Base-by-base conservation (phyloP, 2,113 vertebrate genomes). In the Lipotes vexillifer region DNA sequence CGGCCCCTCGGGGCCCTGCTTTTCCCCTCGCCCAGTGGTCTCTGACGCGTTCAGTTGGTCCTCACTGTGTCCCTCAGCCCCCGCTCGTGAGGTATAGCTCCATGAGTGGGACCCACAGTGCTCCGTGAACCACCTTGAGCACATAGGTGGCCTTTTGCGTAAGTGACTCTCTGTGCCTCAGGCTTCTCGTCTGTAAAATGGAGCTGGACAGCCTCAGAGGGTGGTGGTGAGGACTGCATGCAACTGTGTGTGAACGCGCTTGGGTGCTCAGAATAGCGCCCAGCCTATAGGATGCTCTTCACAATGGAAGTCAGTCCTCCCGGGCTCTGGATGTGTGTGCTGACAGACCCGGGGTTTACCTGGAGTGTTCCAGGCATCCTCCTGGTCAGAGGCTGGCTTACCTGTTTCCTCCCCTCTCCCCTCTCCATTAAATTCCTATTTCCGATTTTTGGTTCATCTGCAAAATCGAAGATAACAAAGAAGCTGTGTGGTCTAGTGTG, bases 391-490 rank as follows among this genome's bases (percentile, higher is more conserved):
- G 61, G 25, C 71, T 25, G 9, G 31, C 65, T 72, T 89, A n/a
- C 33, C 87, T 78, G 31, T 38, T 49, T 88, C 86, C n/a, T 27
- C 52, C 31, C 31, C 29, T 83, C 78, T 31, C 78, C 44, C 46
- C 93, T 78, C 21, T 31, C 86, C 7, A 1, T 88, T 86, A 36
- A 89, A 92, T 89, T 75, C 31, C 36, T 68, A 63, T 68, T 81
- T 86, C 77, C 77, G 91, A 36, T 49, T 89, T 78, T 69, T 41
- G 91, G 52, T 86, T 85, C 41, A 78, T 92, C 93, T 88, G 88
- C 75, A 71, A 96, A 94, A 77, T 77, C 61, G 49, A 91, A 86
- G 46, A 52, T 49, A 81, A 85, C 59, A 75, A 90, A 85, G 29
- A 55, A 86, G 18, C 33, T 25, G 6, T 46, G 59, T 57, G 33